Base-by-base conservation (phyloP, 2,888 invertebrate species). In the Mesoligia furuncula region DNA sequence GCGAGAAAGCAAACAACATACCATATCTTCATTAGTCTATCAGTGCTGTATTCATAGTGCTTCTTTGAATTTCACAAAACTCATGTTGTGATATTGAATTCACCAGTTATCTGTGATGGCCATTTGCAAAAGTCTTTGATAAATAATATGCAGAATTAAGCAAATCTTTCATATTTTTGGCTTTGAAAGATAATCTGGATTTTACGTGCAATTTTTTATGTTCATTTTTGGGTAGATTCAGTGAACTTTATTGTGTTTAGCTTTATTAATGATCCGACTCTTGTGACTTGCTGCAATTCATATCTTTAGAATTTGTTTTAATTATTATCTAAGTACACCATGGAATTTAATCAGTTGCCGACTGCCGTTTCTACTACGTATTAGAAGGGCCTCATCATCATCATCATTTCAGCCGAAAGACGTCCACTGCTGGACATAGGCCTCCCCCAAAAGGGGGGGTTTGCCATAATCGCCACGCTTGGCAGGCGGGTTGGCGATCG, bases 1-100 rank as follows among this genome's bases (percentile, higher is more conserved):
- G 36, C 9, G 39, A 36, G 39, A 68, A 70, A 72, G n/a, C 59
- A 24, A 74, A 67, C 57, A 67, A 77, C 70, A 57, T 27, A 39
- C n/a, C 31, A 81, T 27, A 78, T 83, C 68, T 83, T 83, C 65
- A 72, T 83, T 82, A 78, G 68, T 65, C 36, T 36, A 83, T 72
- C 59, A 71, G 51, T 5, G 45, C n/a, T 64, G 67, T 20, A 75
- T 83, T 82, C 73, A 77, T 59, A 65, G 45, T 13, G 36, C 83
- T 74, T n/a, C n/a, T n/a, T 83, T 81, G 51, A 77, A 65, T 68
- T 74, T 64, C 24, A 64, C 59, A 74, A 83, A 68, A 61, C 48
- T 68, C 51, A 36, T 42, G 36, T 36, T 54, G 31, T 42, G 54
- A 51, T 57, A 75, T 11, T 64, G n/a, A 59, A 66, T 83, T 74